Conservation (phyloP, 1,140 invertebrate species). For the Drosophila gunungcola region DNA sequence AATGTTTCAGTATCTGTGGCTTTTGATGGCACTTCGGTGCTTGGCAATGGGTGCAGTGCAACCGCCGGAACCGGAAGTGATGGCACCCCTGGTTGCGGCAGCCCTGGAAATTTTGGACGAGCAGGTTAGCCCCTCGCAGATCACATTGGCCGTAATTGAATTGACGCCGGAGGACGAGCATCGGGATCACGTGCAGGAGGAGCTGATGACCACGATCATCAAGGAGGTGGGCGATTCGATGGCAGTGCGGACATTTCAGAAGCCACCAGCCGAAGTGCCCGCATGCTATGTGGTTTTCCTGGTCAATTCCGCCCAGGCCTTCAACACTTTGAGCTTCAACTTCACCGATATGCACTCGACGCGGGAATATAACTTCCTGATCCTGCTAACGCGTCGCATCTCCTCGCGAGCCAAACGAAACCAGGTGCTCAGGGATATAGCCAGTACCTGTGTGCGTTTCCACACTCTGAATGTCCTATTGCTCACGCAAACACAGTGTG, state of each 20-base stretch:
- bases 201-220: slow-evolving; percentile 33
- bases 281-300: slow-evolving; percentile 46
- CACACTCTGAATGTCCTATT: slow-evolving; percentile 58
- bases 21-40: slow-evolving; percentile 11
- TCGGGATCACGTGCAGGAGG: slow-evolving; percentile 14
- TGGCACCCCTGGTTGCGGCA: slow-evolving; percentile 21
- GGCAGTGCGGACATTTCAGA: slow-evolving; percentile 36
- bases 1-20: slow-evolving; percentile 15
- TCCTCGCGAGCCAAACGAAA: background rate
- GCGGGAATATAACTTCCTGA: slow-evolving; percentile 61
- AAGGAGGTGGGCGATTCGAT: slow-evolving; percentile 14
- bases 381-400: slow-evolving; percentile 35
- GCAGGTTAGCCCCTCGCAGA: slow-evolving; percentile 39
- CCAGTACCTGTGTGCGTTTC: slow-evolving; percentile 36
- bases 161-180: slow-evolving; percentile 1
- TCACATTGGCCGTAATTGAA: slow-evolving; percentile 47
- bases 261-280: slow-evolving; percentile 24
- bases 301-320: slow-evolving; percentile 47
- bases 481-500: slow-evolving; percentile 27
- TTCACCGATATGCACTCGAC: slow-evolving; percentile 37
- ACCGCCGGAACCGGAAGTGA: background rate
- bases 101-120: slow-evolving; percentile 41
- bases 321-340: slow-evolving; percentile 36
- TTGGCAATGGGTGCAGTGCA: slow-evolving; percentile 20
- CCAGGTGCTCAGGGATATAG: slow-evolving; percentile 37